A percentile compares a stretch with the other conserved stretches of the same genome.
phyloP scores from a whole-genome alignment of 2,113 vertebrate genomes.

The Xiphophorus hellerii region DNA sequence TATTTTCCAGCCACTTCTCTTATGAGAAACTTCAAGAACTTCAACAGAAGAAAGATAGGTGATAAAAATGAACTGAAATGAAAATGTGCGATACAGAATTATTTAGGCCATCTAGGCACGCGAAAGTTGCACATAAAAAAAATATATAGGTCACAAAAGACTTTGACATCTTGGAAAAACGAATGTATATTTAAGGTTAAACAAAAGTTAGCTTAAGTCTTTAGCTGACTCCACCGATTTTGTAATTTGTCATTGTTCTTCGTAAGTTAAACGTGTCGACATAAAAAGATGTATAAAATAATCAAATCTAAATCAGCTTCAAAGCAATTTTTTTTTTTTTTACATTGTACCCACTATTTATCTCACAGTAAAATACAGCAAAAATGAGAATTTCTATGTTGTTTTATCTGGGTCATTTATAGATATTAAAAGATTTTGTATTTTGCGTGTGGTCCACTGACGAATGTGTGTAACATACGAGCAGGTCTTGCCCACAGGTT shows the following conservation, averaged over 20 bases:
- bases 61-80: background rate
- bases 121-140: background rate
- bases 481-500: background rate
- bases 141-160: background rate
- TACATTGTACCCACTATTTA: background rate
- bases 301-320: no score
- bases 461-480: background rate
- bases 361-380: background rate
- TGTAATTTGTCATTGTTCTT: background rate
- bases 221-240: background rate
- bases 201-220: background rate
- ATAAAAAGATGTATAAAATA: no score
- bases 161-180: no score
- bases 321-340: background rate
- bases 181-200: background rate
- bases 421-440: conserved; percentile 1
- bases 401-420: conserved; percentile 13
- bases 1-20: background rate
- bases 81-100: background rate
- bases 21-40: background rate
- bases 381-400: background rate
- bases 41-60: background rate
- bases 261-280: background rate
- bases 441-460: background rate
- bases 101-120: background rate